Conservation (phyloP, 2,888 invertebrate species). For the Drosophila macrothrix region DNA sequence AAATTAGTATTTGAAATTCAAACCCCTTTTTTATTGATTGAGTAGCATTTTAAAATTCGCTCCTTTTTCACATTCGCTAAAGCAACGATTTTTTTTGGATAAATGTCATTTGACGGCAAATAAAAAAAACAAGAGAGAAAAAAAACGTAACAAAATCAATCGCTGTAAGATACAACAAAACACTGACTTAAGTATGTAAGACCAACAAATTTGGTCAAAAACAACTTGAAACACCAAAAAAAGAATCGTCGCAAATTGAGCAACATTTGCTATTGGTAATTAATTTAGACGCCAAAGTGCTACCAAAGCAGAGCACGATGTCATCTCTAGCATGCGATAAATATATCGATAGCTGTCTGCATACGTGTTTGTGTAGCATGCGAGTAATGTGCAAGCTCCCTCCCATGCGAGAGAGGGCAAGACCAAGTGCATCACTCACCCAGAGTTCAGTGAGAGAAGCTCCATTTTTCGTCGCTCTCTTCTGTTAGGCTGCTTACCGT, state of each 20-base stretch:
- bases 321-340: constrained; percentile 15
- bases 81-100: neutral
- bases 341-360: neutral
- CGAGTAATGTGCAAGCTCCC: constrained; percentile 4
- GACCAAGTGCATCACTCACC: neutral
- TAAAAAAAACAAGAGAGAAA: neutral
- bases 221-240: constrained; percentile 41
- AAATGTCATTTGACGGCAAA: constrained; percentile 19
- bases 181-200: constrained; percentile 36
- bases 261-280: constrained; percentile 56
- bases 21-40: neutral
- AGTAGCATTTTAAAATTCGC: neutral
- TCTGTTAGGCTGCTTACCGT: neutral
- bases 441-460: neutral
- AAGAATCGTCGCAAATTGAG: constrained; percentile 46
- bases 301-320: constrained; percentile 9
- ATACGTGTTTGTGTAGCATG: constrained; percentile 5
- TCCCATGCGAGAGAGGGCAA: neutral
- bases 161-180: constrained; percentile 6
- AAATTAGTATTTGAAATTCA: neutral
- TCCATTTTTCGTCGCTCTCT: neutral
- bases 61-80: neutral
- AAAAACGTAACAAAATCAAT: neutral
- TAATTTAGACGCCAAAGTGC: constrained; percentile 30
- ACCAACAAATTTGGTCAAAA: constrained; percentile 32